These are phyloP conservation scores for Spilogale gracilis DNA, from an alignment of 2,113 vertebrate species.

Conservation along the genomic window DNA sequence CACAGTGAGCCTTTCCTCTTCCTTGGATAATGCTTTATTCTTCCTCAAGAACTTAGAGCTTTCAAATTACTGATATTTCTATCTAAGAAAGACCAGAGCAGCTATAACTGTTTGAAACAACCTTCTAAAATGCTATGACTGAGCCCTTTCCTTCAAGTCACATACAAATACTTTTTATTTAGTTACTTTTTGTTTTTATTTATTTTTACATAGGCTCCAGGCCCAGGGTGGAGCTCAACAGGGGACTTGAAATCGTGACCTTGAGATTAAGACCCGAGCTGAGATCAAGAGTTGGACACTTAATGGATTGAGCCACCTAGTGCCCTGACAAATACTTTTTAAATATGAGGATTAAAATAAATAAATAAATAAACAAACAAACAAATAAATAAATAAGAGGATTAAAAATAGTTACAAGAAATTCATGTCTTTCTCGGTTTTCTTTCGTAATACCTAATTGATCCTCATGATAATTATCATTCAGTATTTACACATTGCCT, in stretches of 20 bases:
- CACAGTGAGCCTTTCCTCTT: not conserved
- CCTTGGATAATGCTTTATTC: not conserved
- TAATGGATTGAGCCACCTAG: not conserved
- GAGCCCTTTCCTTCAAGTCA: not conserved
- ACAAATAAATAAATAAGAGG: too few species aligned
- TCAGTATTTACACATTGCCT: not conserved
- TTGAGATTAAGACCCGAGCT: not conserved
- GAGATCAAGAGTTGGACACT: not conserved
- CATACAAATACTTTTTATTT: not conserved
- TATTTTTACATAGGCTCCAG: not conserved
- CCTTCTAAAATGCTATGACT: not conserved
- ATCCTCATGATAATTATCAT: not conserved
- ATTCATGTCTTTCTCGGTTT: constrained; percentile 34
- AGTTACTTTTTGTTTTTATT: not conserved
- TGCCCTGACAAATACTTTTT: not conserved
- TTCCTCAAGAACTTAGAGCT: not conserved
- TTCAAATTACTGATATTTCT: constrained; percentile 12
- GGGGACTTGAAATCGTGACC: not conserved
- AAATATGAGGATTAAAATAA: not conserved
- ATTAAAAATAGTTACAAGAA: constrained; percentile 39
- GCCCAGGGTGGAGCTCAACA: not conserved
- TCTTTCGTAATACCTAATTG: not conserved
- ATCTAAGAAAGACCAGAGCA: not conserved
- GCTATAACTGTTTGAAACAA: not conserved
- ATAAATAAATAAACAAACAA: too few species aligned